Evolutionary conservation across 1,140 invertebrate genomes (phyloP).

Genomic region (Nephila pilipes): DNA sequence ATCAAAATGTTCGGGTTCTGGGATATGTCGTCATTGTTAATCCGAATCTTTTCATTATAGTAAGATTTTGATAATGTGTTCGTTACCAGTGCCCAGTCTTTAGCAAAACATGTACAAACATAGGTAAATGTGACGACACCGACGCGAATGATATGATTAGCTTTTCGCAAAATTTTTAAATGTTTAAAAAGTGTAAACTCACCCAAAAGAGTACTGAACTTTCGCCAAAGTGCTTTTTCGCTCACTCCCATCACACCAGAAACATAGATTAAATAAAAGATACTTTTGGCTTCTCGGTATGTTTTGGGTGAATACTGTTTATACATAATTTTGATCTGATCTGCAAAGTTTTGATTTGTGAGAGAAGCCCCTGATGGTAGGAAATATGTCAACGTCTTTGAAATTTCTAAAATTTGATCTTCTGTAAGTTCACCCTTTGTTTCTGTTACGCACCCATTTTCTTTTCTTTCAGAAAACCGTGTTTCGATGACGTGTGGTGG

Average conservation of each 20-base stretch:
- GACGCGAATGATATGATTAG: constrained; percentile 56
- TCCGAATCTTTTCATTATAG: not conserved
- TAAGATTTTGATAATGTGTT: not conserved
- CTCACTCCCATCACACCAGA: constrained; percentile 45
- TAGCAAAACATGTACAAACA: constrained; percentile 82
- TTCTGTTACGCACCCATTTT: not conserved
- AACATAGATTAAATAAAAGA: constrained; percentile 28
- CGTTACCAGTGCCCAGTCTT: constrained; percentile 83
- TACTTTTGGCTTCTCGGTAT: not conserved
- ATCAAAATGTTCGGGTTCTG: not conserved
- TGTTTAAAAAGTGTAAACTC: constrained; percentile 21
- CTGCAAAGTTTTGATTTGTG: not conserved
- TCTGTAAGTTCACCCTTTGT: not conserved
- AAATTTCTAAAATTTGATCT: constrained; percentile 24
- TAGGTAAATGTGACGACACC: constrained; percentile 74
- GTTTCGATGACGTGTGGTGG: not conserved
- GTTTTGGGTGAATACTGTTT: not conserved
- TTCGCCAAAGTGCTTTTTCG: constrained; percentile 48
- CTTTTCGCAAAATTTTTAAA: constrained; percentile 12
- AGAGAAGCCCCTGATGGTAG: not conserved
- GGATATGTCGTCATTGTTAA: not conserved
- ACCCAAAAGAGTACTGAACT: not conserved
- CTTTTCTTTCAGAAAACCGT: no score
- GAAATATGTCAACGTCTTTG: not conserved
- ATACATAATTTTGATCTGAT: not conserved